Evolutionary conservation across 2,888 invertebrate genomes (phyloP), one percentile per base, ranked within the genome.

Genomic region (Phorcus lineatus): DNA sequence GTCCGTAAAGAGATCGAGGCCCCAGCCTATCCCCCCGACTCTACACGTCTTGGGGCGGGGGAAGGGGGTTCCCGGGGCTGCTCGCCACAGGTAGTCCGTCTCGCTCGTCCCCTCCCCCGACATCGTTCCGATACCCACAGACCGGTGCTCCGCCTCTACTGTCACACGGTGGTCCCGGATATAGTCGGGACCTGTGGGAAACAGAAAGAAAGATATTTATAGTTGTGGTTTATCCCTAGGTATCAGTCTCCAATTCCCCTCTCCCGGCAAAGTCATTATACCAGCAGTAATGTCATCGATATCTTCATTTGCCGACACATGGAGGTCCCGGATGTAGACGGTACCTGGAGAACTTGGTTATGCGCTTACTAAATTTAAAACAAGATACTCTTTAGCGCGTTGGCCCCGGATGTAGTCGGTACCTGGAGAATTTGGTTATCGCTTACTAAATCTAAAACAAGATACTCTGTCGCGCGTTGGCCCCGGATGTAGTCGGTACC

Each of bases 11-110:
- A 78, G 17, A 6, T 87, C 85, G 9, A 89, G 82, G 1, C 87
- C 86, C 92, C 92, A 92, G 31, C 92, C 92, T 16, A 91, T 86
- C 79, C 89, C 91, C 16, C 92, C 92, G 0, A 90, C 87, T 6
- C 76, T 78, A 17, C 78, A 80, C 2, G 87, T 82, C 67, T 87
- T 88, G 17, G 91, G 88, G 7, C 87, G 80, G 7, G 87, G 89
- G 77, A 88, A 86, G 7, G 90, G 88, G 0, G 89, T 88, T 7
- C 84, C 77, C 0, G 91, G 87, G 0, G 89, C 87, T 0, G 90
- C 84, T 7, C 91, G 81, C 88, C 90, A 90, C 70, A 91, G 79
- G 80, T 91, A 91, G 55, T 85, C 86, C 6, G 84, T 82, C 79
- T 91, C 90, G 66, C 88, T 87, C 76, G 89, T 90, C 17, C 87